These are phyloP conservation scores for Brachyrhaphis roseni DNA, from an alignment of 2,797 vertebrate species.

Conservation along the genomic window DNA sequence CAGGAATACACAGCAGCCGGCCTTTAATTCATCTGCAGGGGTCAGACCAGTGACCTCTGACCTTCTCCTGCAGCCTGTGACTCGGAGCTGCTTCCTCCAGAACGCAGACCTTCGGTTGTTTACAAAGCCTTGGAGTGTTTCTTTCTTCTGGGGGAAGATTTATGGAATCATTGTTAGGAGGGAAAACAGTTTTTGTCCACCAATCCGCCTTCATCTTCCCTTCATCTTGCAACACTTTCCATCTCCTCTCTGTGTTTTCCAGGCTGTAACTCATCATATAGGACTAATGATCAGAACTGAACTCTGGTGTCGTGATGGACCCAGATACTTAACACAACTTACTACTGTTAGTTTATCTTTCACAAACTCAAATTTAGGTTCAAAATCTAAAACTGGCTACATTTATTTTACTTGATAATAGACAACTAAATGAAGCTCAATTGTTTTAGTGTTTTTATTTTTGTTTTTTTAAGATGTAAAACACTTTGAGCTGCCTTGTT, in stretches of 20 bases:
- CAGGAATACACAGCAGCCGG: conserved; percentile 44
- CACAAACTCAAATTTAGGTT: too few relatives aligned
- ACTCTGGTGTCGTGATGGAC: too few relatives aligned
- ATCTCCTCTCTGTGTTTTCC: neutral
- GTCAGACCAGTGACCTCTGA: conserved; percentile 53
- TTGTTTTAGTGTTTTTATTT: too few relatives aligned
- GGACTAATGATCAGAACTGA: too few relatives aligned
- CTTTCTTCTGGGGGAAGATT: neutral
- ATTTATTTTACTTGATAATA: too few relatives aligned
- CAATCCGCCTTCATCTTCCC: neutral
- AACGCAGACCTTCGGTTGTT: conserved; percentile 56
- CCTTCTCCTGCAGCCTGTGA: conserved; percentile 49
- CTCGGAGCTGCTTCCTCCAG: conserved; percentile 40
- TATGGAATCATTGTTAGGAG: neutral
- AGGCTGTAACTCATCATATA: neutral
- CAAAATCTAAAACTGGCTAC: too few relatives aligned
- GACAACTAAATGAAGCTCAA: too few relatives aligned
- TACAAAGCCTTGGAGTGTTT: conserved; percentile 29
- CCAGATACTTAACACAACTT: neutral
- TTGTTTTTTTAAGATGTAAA: too few relatives aligned
- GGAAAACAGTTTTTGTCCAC: neutral
- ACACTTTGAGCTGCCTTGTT: too few relatives aligned
- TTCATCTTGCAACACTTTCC: neutral
- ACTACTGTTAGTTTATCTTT: too few relatives aligned
- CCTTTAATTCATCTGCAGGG: conserved; percentile 60